Evolutionary conservation across 2,888 invertebrate genomes (phyloP), one percentile per base, ranked within the genome.

Genomic region (Sarcophaga variegata): DNA sequence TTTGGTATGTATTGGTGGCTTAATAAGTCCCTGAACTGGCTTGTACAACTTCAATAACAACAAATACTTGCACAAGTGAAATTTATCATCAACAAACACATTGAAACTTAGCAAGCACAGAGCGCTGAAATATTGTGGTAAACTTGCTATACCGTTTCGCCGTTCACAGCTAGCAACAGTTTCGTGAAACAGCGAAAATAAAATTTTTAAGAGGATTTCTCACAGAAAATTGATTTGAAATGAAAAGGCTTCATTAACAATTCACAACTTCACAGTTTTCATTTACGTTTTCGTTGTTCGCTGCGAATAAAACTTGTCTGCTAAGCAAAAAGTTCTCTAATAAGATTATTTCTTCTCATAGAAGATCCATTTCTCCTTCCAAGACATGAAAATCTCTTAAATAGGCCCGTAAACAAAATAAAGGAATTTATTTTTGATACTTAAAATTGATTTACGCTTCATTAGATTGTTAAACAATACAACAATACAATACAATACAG

Each of bases 231-330:
- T 79, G 67, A 71, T 80, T 83, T 60, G 22, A 60, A 80, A 64
- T 80, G 79, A 84, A 84, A 80, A 76, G 70, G 64, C 80, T 66
- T 84, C 80, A 80, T 84, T 84, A 84, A 76, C 60, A 80, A 70
- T 60, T 60, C 63, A 70, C 49, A 69, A 60, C 66, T 37, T 54
- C 54, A 17, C 4, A 54, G 12, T 54, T 54, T 14, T 54, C 17
- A 4, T 17, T 17, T 54, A 4, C 12, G 12, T 54, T 17, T 54
- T 54, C 17, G 10, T 54, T 54, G 14, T 54, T 14, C 14, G 12
- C 17, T 54, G 4, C 3, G 10, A 2, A 37, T 1, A 37, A 37
- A 10, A 17, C 12, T 54, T 54, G 4, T 17, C 14, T 54, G 54
- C 12, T 54, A 54, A 54, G 54, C 37, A 37, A 54, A 54, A 17